Base-by-base conservation (phyloP, 1,140 invertebrate genomes). In the Zaprionus vittiger region DNA sequence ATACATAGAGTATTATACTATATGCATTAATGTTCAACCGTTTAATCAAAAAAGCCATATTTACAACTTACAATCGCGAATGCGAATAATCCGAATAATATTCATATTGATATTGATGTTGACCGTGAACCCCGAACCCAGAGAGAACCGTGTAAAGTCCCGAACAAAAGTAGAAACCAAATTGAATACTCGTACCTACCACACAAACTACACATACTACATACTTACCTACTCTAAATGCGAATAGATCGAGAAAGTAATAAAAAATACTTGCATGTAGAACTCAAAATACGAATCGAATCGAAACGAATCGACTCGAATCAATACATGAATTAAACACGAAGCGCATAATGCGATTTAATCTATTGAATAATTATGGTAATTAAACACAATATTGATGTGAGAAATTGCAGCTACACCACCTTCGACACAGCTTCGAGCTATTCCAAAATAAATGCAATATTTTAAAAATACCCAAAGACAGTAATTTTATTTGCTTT, bases 381-480 rank as follows among this genome's bases (percentile, higher is more conserved):
- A 89, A 87, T 75, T 74, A 75, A 72, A 87, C 68, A 73, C 55
- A 73, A 64, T 73, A 72, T 71, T 71, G 44, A 77, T 83, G 81
- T 83, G 81, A 83, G 64, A 66, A 80, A 60, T 80, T 87, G 71
- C 80, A 81, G 74, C 67, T 37, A 81, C 78, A 71, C 67, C 74
- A 77, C 59, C 71, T 28, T 31, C 54, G 26, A 34, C 65, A 84
- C 81, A 89, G 85, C 85, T 89, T 89, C 85, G 84, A 81, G 84
- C 84, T 90, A 89, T 77, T 89, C 73, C 66, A 73, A 89, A 89
- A 90, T 90, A 89, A 87, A 81, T 89, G 84, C 85, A 89, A 89
- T 89, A 89, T 89, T 89, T 89, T 90, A 89, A 89, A 87, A 84
- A 84, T 26, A 59, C 47, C 47, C 17, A 52, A 52, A 24, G 47